Conservation (phyloP, 2,797 vertebrate genomes). For the Benthosema pterotum region DNA sequence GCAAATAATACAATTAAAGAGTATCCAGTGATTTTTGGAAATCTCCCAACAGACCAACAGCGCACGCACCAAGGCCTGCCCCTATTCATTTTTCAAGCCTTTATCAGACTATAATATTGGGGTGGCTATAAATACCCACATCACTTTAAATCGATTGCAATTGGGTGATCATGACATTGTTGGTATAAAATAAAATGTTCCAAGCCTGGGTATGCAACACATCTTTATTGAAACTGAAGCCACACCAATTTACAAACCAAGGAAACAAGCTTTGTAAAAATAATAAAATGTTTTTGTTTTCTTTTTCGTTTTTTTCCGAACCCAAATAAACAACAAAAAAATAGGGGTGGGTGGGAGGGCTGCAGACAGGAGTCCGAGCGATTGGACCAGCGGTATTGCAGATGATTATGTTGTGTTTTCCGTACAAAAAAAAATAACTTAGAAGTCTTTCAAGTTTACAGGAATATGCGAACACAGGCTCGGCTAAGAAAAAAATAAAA, state of each 20-base stretch:
- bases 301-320: conserved; percentile 46
- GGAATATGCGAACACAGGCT: conserved; percentile 81
- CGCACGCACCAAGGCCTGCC: too few species aligned
- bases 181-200: background rate
- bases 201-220: conserved; percentile 78
- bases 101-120: too few species aligned
- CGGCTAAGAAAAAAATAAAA: conserved; percentile 36
- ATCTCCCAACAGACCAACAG: too few species aligned
- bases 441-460: conserved; percentile 86
- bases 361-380: conserved; percentile 60
- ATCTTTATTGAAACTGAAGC: conserved; percentile 87
- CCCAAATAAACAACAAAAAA: conserved; percentile 58
- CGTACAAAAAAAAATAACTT: conserved; percentile 81
- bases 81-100: too few species aligned
- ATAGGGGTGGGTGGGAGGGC: conserved; percentile 40
- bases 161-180: background rate
- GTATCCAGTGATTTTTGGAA: too few species aligned
- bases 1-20: too few species aligned
- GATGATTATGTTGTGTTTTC: conserved; percentile 64
- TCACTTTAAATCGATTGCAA: too few species aligned
- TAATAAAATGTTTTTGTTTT: conserved; percentile 60
- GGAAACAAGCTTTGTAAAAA: conserved; percentile 73
- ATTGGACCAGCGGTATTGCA: conserved; percentile 77
- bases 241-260: conserved; percentile 83
- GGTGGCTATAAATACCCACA: too few species aligned